These are phyloP conservation scores for Drosophila paulistorum DNA, from an alignment of 1,140 invertebrate species.

Conservation along the genomic window DNA sequence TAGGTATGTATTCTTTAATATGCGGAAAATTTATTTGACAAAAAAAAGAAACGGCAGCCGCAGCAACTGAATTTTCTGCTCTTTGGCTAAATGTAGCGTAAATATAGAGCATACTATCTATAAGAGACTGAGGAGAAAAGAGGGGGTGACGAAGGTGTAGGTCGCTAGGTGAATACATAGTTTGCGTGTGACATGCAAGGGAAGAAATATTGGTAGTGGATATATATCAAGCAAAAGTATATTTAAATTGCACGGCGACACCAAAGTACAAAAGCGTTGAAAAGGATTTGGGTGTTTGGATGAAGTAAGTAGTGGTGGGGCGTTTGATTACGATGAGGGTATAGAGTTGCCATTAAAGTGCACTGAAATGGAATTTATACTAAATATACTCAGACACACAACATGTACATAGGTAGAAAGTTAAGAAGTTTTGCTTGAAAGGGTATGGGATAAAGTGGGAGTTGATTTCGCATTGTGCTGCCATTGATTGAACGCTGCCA, in stretches of 20 bases:
- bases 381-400: slow-evolving; percentile 17
- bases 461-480: neutral
- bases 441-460: neutral
- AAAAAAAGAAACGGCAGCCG: slow-evolving; percentile 10
- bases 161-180: slow-evolving; percentile 6
- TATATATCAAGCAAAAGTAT: slow-evolving; percentile 46
- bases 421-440: neutral
- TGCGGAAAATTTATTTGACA: slow-evolving; percentile 43
- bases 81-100: slow-evolving; percentile 67
- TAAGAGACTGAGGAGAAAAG: slow-evolving; percentile 20
- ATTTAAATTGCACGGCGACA: slow-evolving; percentile 55
- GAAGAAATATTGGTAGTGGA: slow-evolving; percentile 14
- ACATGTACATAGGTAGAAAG: slow-evolving; percentile 5
- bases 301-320: neutral
- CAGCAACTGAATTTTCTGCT: slow-evolving; percentile 13
- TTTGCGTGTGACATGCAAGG: slow-evolving; percentile 73
- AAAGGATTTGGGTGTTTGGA: slow-evolving; percentile 19
- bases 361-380: slow-evolving; percentile 55
- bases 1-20: slow-evolving; percentile 27
- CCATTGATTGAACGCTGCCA: slow-evolving; percentile 32
- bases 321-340: neutral
- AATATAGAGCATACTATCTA: slow-evolving; percentile 59
- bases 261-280: slow-evolving; percentile 27
- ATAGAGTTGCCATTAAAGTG: slow-evolving; percentile 63
- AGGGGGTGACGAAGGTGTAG: neutral